Evolutionary conservation across 2,888 invertebrate genomes (phyloP), one percentile per base, ranked within the genome.

Genomic region (Leucozona laternaria): DNA sequence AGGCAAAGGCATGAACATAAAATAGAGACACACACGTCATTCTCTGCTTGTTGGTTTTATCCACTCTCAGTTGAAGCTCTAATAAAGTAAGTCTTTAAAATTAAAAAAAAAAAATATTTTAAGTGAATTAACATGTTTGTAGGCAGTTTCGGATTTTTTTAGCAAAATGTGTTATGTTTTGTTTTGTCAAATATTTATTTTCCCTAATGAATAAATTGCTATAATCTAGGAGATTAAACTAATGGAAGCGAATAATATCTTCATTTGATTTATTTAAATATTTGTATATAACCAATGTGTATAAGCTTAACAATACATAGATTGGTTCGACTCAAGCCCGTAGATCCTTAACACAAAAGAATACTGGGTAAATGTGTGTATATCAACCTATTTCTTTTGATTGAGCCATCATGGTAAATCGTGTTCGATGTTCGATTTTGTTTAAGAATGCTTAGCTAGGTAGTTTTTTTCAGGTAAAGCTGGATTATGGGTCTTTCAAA

Each of bases 21-120:
- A 50, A 53, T 53, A 25, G 68, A 68, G 37, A 50, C 66, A 66
- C 37, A 28, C 11, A 45, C 25, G 48, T 66, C 48, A 48, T 66
- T 48, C 20, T 66, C 0, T 31, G 1, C 28, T 28, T 31, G 31
- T 34, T 57, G 17, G 13, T 45, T 64, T 17, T 31, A 31, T 25
- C 15, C 17, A 60, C 28, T 62, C 15, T 25, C 2, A 62, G n/a
- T 25, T 22, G 31, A 6, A 62, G 28, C 25, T 25, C 15, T 43
- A 62, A 62, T 43, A 28, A 45, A 6, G n/a, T 43, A 43, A 62
- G n/a, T n/a, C n/a, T 62, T 62, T n/a, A 28, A 25, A 11, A 62
- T 25, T n/a, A 4, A 25, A 57, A 31, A 31, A n/a, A 17, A 15
- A n/a, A 55, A n/a, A 25, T 28, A 11, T 15, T 15, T 25, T 43